These are phyloP conservation scores for Lithobates sylvaticus DNA, from an alignment of 2,797 vertebrate genomes.

Conservation along the genomic window DNA sequence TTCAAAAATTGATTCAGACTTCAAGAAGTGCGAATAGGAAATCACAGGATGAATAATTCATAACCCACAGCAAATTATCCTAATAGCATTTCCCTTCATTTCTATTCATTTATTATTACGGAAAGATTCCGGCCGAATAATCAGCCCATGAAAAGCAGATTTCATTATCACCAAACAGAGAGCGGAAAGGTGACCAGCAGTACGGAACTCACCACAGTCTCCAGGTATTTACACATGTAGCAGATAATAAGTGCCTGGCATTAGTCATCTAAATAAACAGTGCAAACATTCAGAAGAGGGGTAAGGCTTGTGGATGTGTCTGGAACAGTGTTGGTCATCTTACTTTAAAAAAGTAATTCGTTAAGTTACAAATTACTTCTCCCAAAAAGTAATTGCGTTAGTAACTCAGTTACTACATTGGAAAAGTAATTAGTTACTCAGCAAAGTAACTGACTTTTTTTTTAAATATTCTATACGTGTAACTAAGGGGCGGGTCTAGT, in stretches of 20 bases:
- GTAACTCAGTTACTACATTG: too few relatives aligned
- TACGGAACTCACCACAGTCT: background rate
- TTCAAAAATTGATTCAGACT: slow-evolving; percentile 39
- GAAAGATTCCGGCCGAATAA: slow-evolving; percentile 28
- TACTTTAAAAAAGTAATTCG: too few relatives aligned
- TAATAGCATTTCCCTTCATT: slow-evolving; percentile 44
- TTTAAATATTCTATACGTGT: too few relatives aligned
- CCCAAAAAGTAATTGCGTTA: too few relatives aligned
- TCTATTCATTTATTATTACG: slow-evolving; percentile 53
- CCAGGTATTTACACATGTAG: background rate
- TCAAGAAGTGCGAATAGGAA: slow-evolving; percentile 45
- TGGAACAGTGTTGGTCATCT: too few relatives aligned
- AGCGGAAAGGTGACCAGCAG: background rate
- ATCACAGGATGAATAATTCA: slow-evolving; percentile 53
- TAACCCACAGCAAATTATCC: slow-evolving; percentile 48
- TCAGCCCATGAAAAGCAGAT: slow-evolving; percentile 26
- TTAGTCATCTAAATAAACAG: background rate
- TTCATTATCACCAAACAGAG: slow-evolving; percentile 37
- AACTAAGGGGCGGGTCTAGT: too few relatives aligned
- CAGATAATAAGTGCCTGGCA: background rate
- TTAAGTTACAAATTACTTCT: too few relatives aligned
- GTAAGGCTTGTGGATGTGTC: background rate
- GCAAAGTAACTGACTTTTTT: too few relatives aligned
- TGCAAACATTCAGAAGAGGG: background rate
- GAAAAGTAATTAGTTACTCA: too few relatives aligned